Evolutionary conservation across 2,797 vertebrate species (phyloP).

Genomic region (Lagorchestes hirsutus): DNA sequence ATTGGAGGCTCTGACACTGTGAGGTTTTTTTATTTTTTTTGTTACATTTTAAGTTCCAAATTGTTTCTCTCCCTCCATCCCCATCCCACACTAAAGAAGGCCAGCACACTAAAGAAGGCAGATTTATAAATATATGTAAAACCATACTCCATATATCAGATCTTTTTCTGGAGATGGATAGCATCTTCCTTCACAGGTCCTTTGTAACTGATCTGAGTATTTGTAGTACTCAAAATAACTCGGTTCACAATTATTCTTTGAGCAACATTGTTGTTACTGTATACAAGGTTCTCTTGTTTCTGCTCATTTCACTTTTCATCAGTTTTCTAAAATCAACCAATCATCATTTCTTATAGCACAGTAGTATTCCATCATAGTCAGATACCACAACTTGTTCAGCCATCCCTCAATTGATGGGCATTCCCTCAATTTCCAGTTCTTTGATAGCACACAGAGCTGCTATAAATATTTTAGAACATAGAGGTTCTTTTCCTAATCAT

Average conservation of each 20-base stretch:
- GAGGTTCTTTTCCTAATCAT: background rate
- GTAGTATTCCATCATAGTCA: background rate
- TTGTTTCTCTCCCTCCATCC: background rate
- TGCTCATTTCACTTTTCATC: too few species aligned
- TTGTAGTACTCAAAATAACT: too few species aligned
- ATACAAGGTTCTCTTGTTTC: too few species aligned
- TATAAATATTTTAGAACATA: background rate
- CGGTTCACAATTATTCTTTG: too few species aligned
- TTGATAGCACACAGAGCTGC: background rate
- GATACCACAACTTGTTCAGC: background rate
- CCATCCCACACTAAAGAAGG: background rate
- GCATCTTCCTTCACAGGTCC: too few species aligned
- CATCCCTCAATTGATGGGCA: background rate
- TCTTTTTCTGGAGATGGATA: too few species aligned
- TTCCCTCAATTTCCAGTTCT: background rate
- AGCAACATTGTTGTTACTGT: too few species aligned
- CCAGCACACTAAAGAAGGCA: background rate
- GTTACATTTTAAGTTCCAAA: background rate
- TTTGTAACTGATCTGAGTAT: too few species aligned
- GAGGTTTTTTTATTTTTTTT: background rate
- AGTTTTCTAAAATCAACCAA: too few species aligned
- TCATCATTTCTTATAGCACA: background rate
- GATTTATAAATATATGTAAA: too few species aligned
- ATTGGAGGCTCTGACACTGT: background rate
- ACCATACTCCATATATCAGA: too few species aligned